phyloP scores from a whole-genome alignment of 1,140 invertebrate genomes.

The Euura saliciscinereae region DNA sequence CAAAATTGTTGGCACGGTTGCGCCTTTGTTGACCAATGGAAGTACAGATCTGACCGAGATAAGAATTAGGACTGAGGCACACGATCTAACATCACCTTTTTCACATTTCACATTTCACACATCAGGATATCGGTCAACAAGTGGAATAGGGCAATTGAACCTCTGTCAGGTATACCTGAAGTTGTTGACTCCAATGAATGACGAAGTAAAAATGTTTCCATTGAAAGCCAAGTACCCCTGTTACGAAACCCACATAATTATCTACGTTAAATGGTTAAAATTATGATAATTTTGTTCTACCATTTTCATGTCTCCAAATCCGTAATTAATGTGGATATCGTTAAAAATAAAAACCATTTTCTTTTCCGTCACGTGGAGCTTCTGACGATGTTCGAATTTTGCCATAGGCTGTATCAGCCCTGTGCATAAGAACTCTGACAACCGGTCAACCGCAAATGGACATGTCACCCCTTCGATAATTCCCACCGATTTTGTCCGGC shows the following conservation, averaged over 20 bases:
- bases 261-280: background rate
- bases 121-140: no score
- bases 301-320: background rate
- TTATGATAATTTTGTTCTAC: background rate
- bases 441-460: constrained; percentile 61
- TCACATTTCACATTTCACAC: no score
- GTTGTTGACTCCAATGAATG: background rate
- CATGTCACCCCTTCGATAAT: constrained; percentile 53
- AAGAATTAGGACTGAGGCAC: background rate
- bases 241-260: background rate
- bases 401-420: background rate
- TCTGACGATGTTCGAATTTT: background rate
- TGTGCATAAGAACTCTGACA: constrained; percentile 20
- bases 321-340: background rate
- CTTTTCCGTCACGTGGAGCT: no score
- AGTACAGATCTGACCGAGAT: background rate
- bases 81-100: no score
- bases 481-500: constrained; percentile 45
- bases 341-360: background rate
- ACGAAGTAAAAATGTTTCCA: background rate
- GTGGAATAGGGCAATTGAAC: no score
- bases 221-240: background rate
- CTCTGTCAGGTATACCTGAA: background rate
- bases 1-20: constrained; percentile 46
- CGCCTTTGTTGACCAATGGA: constrained; percentile 32